Percentiles rank a stretch among this genome's conserved stretches.
phyloP scores from a whole-genome alignment of 1,140 invertebrate genomes.

The Drosophila equinoxialis region DNA sequence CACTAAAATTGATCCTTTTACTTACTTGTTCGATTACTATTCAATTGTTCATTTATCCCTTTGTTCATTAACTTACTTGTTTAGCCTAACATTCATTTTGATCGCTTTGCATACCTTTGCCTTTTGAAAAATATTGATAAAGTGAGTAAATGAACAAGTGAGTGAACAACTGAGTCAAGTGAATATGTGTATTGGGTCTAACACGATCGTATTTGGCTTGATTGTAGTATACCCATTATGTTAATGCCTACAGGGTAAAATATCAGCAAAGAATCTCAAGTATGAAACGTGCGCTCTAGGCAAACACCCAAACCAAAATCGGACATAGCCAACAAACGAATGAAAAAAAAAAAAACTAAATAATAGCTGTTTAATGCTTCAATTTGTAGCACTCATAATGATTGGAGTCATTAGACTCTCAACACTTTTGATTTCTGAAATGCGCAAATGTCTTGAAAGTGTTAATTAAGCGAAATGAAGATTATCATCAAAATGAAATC shows the following conservation, averaged over 20 bases:
- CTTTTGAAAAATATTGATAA: no score
- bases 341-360: constrained; percentile 18
- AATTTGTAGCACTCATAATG: constrained; percentile 50
- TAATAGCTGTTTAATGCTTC: constrained; percentile 54
- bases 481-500: constrained; percentile 32
- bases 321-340: constrained; percentile 4
- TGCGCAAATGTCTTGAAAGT: constrained; percentile 60
- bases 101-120: no score
- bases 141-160: no score
- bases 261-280: constrained; percentile 57
- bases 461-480: constrained; percentile 78
- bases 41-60: no score
- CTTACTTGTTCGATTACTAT: no score
- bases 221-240: neutral
- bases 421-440: constrained; percentile 75
- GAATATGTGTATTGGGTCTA: no score
- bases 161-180: no score
- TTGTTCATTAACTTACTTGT: no score
- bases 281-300: constrained; percentile 59
- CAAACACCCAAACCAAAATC: constrained; percentile 65
- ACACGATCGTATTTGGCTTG: no score
- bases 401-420: constrained; percentile 23
- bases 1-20: no score
- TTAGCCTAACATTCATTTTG: no score
- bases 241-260: neutral